phyloP scores from a whole-genome alignment of 2,797 vertebrate genomes.

The Prionace glauca region DNA sequence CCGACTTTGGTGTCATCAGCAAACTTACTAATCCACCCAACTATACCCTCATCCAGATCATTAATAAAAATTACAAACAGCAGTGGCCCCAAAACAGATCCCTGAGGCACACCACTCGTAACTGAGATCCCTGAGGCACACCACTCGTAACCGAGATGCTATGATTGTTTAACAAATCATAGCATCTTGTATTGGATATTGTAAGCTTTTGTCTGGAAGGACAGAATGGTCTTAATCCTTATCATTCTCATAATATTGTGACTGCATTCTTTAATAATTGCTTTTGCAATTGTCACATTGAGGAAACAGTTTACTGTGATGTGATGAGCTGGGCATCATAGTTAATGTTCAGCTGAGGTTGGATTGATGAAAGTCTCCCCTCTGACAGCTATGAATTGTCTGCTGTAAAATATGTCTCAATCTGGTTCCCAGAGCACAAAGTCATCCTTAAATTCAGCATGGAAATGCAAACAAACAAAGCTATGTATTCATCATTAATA shows the following conservation, averaged over 20 bases:
- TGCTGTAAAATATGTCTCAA: neutral
- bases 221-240: neutral
- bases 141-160: too few species aligned
- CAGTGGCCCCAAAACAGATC: too few species aligned
- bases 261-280: neutral
- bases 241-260: neutral
- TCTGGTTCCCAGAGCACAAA: neutral
- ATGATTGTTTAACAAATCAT: neutral
- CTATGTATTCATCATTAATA: neutral
- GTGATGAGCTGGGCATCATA: neutral
- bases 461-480: conserved; percentile 10
- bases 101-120: too few species aligned
- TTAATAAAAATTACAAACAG: too few species aligned
- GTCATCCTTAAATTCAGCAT: neutral
- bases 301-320: neutral
- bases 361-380: neutral
- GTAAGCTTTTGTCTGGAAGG: neutral
- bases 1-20: too few species aligned
- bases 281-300: neutral
- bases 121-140: too few species aligned
- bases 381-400: neutral
- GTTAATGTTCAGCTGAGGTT: neutral
- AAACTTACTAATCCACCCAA: too few species aligned
- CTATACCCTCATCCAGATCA: too few species aligned
- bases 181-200: neutral